Percentiles rank a stretch among this genome's conserved stretches.
These are phyloP conservation scores for Microcebus jonahi DNA, from an alignment of 2,113 vertebrate species.

Conservation along the genomic window DNA sequence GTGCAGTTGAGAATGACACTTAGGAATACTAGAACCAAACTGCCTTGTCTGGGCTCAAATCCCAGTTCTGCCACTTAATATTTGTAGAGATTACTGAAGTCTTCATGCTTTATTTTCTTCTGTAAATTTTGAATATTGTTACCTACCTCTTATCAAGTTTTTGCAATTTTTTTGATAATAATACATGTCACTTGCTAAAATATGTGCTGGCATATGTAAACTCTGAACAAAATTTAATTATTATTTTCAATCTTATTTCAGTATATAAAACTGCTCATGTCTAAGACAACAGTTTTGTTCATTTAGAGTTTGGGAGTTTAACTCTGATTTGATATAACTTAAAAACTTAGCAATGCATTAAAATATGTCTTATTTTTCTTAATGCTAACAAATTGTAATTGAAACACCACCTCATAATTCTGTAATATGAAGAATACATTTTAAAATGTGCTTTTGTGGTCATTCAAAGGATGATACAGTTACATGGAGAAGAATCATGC, in stretches of 20 bases:
- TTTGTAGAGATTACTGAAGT: constrained; percentile 19
- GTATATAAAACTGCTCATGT: neutral
- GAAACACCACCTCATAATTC: constrained; percentile 23
- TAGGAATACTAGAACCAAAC: neutral
- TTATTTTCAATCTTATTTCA: neutral
- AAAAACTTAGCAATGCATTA: constrained; percentile 12
- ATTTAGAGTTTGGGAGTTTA: neutral
- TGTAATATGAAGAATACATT: constrained; percentile 8
- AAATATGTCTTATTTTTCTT: neutral
- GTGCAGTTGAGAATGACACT: neutral
- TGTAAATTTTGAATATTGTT: constrained; percentile 12
- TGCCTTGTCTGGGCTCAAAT: neutral
- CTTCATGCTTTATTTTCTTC: neutral
- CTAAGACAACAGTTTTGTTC: neutral
- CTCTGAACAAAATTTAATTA: neutral
- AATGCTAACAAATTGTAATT: constrained; percentile 26
- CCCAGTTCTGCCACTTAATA: neutral
- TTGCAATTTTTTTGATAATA: neutral
- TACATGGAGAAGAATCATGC: neutral
- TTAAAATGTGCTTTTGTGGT: neutral
- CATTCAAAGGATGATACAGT: neutral
- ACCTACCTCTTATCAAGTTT: neutral
- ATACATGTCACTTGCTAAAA: neutral
- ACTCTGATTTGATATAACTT: neutral
- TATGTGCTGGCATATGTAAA: neutral